A percentile compares a stretch with the other conserved stretches of the same genome.
Conservation (phyloP, 92 coral and sea anemone genomes). For the Nematostella vectensis region DNA sequence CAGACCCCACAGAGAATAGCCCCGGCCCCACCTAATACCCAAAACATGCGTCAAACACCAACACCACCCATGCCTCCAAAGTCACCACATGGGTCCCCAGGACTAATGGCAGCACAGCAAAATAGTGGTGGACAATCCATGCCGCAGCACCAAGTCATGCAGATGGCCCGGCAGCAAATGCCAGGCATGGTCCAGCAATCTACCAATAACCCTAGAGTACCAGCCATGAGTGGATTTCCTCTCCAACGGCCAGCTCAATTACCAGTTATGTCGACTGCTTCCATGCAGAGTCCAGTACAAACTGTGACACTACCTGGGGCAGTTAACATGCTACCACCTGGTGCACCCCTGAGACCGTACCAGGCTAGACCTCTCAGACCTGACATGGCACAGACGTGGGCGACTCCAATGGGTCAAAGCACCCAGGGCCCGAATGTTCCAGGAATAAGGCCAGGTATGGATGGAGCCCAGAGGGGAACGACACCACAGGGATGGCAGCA, state of each 20-base stretch:
- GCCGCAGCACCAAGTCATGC: background rate
- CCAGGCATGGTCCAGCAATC: slow-evolving; percentile 10
- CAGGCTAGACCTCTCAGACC: slow-evolving; percentile 20
- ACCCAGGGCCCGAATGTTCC: slow-evolving; percentile 14
- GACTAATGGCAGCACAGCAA: background rate
- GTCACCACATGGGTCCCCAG: slow-evolving; percentile 5
- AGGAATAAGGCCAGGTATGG: slow-evolving; percentile 10
- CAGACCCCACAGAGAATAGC: background rate
- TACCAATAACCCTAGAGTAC: slow-evolving; percentile 5
- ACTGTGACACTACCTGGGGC: slow-evolving; percentile 24
- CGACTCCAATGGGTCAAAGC: background rate
- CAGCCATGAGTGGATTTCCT: slow-evolving; percentile 15
- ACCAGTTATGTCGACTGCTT: slow-evolving; percentile 25
- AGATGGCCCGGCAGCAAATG: background rate
- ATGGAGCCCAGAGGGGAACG: background rate
- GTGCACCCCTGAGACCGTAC: slow-evolving; percentile 14
- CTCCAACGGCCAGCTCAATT: slow-evolving; percentile 9
- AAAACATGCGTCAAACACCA: slow-evolving; percentile 5
- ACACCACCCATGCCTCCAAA: slow-evolving; percentile 10
- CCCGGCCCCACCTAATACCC: background rate
- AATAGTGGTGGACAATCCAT: background rate
- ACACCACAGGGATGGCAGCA: background rate
- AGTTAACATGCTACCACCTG: slow-evolving; percentile 13
- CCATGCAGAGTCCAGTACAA: slow-evolving; percentile 27
- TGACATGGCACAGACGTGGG: background rate